Evolutionary conservation across 1,140 invertebrate genomes (phyloP).

Genomic region (Drosophila pseudoananassae): DNA sequence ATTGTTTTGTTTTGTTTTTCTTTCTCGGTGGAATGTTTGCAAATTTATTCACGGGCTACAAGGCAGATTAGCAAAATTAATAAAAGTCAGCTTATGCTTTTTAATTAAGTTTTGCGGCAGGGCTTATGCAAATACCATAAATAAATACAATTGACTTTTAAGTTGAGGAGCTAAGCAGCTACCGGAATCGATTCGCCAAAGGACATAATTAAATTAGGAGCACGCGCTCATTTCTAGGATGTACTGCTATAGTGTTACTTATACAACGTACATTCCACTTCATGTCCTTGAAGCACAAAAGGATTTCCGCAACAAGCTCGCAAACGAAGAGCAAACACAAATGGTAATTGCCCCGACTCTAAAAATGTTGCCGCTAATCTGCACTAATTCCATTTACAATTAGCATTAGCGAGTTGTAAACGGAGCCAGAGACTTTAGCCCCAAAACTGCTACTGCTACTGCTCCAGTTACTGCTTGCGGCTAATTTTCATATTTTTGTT

Average conservation of each 20-base stretch:
- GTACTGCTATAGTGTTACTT: background rate
- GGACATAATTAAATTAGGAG: constrained; percentile 41
- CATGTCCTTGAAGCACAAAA: constrained; percentile 24
- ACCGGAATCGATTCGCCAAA: constrained; percentile 27
- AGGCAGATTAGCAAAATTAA: constrained; percentile 74
- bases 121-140: constrained; percentile 54
- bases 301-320: constrained; percentile 59
- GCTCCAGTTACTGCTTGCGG: constrained; percentile 32
- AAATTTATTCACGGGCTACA: constrained; percentile 72
- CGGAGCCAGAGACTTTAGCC: constrained; percentile 39
- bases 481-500: constrained; percentile 74
- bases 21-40: constrained; percentile 29
- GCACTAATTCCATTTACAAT: constrained; percentile 81
- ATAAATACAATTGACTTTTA: constrained; percentile 75
- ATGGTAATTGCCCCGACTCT: constrained; percentile 49
- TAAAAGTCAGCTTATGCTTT: constrained; percentile 69
- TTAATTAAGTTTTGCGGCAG: constrained; percentile 66
- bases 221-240: constrained; percentile 25
- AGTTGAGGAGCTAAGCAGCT: constrained; percentile 26
- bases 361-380: constrained; percentile 70
- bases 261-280: too few relatives aligned
- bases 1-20: constrained; percentile 30
- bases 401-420: constrained; percentile 81
- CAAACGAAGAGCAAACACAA: constrained; percentile 62
- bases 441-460: constrained; percentile 4